Conservation (phyloP, 2,888 invertebrate species). For the Yponomeuta evonymella region DNA sequence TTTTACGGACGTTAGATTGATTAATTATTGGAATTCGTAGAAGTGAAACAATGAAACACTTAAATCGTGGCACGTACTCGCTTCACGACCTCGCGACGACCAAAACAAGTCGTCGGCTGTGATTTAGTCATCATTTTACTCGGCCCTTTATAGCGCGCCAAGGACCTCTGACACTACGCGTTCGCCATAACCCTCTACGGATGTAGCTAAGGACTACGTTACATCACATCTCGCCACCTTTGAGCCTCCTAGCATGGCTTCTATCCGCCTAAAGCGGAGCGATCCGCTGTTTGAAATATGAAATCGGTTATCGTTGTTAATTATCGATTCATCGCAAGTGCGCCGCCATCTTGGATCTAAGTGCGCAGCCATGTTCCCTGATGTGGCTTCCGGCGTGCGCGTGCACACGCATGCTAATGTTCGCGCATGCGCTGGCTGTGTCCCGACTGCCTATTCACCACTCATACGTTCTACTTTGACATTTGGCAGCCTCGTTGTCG, state of each 20-base stretch:
- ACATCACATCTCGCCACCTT: conserved; percentile 49
- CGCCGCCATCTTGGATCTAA: conserved; percentile 68
- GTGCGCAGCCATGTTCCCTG: conserved; percentile 63
- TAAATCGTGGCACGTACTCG: conserved; percentile 44
- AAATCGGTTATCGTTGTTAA: conserved; percentile 67
- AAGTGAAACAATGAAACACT: conserved; percentile 51
- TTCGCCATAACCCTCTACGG: conserved; percentile 44
- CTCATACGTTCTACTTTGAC: conserved; percentile 50
- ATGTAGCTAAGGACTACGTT: conserved; percentile 47
- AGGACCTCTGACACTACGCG: conserved; percentile 49
- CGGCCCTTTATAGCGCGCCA: conserved; percentile 49
- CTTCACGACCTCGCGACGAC: conserved; percentile 46
- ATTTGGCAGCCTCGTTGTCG: conserved; percentile 14
- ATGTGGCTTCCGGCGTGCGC: conserved; percentile 70
- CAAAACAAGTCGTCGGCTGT: conserved; percentile 48
- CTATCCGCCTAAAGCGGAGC: conserved; percentile 36
- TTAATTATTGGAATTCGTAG: conserved; percentile 29
- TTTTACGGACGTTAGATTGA: conserved; percentile 8
- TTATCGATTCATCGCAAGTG: conserved; percentile 70
- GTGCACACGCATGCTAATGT: conserved; percentile 69
- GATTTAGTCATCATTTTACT: conserved; percentile 39
- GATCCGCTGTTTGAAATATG: conserved; percentile 60
- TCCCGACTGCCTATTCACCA: conserved; percentile 38
- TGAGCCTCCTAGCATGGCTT: conserved; percentile 31
- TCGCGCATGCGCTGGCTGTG: conserved; percentile 44